Percentiles rank a stretch among this genome's conserved stretches.
These are phyloP conservation scores for Leptoclinus maculatus DNA, from an alignment of 2,797 vertebrate species.

Conservation along the genomic window DNA sequence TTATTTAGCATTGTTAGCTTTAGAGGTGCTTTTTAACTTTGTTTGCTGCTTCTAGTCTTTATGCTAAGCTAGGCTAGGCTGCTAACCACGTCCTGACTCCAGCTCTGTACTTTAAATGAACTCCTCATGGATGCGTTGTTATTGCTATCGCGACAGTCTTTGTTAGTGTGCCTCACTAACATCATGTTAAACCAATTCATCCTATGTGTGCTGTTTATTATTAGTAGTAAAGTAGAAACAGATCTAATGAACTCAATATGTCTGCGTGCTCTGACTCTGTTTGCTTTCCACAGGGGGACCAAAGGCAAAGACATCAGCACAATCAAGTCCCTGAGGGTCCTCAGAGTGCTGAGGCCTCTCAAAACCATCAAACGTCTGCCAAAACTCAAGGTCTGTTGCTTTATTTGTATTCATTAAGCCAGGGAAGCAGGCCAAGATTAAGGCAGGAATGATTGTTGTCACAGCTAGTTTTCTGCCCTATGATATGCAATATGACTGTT, in stretches of 20 bases:
- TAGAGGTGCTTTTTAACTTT: neutral
- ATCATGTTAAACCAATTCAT: neutral
- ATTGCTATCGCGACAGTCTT: slow-evolving; percentile 1
- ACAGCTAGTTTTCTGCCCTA: neutral
- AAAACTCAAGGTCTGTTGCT: slow-evolving; percentile 90
- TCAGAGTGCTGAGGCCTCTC: slow-evolving; percentile 93
- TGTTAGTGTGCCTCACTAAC: slow-evolving; percentile 8
- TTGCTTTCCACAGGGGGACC: slow-evolving; percentile 81
- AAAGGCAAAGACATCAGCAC: slow-evolving; percentile 99
- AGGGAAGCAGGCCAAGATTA: neutral
- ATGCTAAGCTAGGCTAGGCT: neutral
- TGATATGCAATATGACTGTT: neutral
- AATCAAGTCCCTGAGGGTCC: slow-evolving; percentile 96
- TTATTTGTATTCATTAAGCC: neutral
- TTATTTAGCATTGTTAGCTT: too few species aligned
- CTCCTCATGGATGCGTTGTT: neutral
- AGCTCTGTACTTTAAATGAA: neutral
- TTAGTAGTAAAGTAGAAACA: neutral
- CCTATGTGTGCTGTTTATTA: neutral
- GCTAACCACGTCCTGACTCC: neutral
- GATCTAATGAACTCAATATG: neutral
- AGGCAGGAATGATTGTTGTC: neutral
- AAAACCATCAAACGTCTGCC: slow-evolving; percentile 98
- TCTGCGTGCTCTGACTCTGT: slow-evolving; percentile 26
- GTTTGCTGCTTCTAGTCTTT: neutral